Percentiles rank a stretch among this genome's conserved stretches.
These are phyloP conservation scores for Apocrypta bakeri DNA, from an alignment of 1,140 invertebrate genomes.

Conservation along the genomic window DNA sequence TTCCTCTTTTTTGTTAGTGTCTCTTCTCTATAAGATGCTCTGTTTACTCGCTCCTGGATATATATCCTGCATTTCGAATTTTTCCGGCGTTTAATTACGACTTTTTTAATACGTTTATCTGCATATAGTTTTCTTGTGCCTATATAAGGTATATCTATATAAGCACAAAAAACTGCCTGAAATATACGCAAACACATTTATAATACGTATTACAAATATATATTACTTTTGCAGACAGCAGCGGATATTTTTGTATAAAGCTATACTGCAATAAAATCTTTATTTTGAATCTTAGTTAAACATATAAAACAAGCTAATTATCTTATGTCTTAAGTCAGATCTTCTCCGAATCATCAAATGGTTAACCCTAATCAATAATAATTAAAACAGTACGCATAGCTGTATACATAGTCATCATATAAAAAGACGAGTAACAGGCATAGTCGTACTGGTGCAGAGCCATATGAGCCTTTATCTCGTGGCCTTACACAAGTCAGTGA, in stretches of 20 bases:
- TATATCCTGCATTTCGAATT: background rate
- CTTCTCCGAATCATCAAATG: conserved; percentile 13
- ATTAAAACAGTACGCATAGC: background rate
- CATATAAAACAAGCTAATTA: background rate
- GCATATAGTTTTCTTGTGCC: too few relatives aligned
- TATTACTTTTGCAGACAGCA: too few relatives aligned
- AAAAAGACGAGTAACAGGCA: conserved; percentile 6
- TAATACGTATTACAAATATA: too few relatives aligned
- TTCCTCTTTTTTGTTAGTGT: background rate
- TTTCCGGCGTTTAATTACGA: background rate
- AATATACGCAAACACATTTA: too few relatives aligned
- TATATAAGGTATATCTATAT: too few relatives aligned
- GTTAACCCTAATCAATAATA: conserved; percentile 28
- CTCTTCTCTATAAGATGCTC: background rate
- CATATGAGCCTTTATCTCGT: too few relatives aligned
- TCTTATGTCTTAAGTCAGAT: conserved; percentile 6
- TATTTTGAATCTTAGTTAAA: too few relatives aligned
- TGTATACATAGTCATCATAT: background rate
- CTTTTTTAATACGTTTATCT: too few relatives aligned
- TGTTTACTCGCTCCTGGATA: background rate
- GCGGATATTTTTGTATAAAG: too few relatives aligned
- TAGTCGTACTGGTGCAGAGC: conserved; percentile 10
- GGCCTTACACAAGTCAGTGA: background rate
- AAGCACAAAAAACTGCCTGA: too few relatives aligned
- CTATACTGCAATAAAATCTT: too few relatives aligned